Conservation (phyloP, 2,888 invertebrate genomes). For the Nomada fucata region DNA sequence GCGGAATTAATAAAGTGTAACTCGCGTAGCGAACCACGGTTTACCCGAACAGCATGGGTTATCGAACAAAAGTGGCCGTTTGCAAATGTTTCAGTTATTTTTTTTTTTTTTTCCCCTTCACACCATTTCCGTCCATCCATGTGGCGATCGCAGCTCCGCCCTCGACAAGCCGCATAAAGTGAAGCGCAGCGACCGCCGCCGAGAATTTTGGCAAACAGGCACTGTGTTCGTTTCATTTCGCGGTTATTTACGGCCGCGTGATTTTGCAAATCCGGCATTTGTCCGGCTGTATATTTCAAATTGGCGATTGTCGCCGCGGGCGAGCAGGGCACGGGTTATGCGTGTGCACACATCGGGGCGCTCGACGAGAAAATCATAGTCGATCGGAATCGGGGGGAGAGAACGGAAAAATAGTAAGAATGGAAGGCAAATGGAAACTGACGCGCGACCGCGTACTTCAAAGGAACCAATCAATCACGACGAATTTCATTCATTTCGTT, state of each 20-base stretch:
- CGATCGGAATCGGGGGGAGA: constrained; percentile 66
- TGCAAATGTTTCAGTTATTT: constrained; percentile 10
- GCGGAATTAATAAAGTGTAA: constrained; percentile 18
- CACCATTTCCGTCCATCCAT: background rate
- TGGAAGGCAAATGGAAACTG: constrained; percentile 34
- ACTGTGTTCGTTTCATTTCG: constrained; percentile 67
- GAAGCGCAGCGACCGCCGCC: constrained; percentile 58
- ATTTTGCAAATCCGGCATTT: constrained; percentile 70
- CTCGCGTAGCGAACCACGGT: background rate
- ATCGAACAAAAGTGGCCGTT: constrained; percentile 40
- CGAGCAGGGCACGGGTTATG: constrained; percentile 46
- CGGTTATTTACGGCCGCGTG: constrained; percentile 70
- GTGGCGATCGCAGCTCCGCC: constrained; percentile 7
- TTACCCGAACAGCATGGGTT: background rate
- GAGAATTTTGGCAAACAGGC: constrained; percentile 66
- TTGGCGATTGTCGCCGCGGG: constrained; percentile 59
- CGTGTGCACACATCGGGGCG: constrained; percentile 45
- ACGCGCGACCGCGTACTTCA: constrained; percentile 48
- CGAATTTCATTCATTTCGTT: constrained; percentile 65
- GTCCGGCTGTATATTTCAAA: constrained; percentile 58
- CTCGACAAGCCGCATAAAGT: constrained; percentile 57
- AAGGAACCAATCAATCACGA: constrained; percentile 48
- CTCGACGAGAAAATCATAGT: constrained; percentile 71
- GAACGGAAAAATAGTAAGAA: constrained; percentile 8
- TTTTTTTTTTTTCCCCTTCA: constrained; percentile 1